Evolutionary conservation across 1,140 invertebrate species (phyloP), one percentile per base, ranked within the genome.

Genomic region (Pemphigus obesinymphae): DNA sequence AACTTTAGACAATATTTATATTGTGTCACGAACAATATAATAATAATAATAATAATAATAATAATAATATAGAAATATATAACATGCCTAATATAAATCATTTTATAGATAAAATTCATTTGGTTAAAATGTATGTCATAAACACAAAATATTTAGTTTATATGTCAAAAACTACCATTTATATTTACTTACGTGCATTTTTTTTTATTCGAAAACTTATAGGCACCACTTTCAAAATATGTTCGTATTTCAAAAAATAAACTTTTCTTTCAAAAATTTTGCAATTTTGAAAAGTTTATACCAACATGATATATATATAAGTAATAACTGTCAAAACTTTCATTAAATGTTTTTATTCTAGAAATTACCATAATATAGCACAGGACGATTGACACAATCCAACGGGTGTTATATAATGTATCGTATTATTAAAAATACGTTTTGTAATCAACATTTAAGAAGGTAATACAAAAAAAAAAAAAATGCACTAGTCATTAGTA

Each of bases 171-270:
- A 68, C 63, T n/a, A 68, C 31, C 31, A 23, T 8, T n/a, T 37
- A 68, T 43, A 45, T 70, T 11, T 40, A 40, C 6, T 40, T 70
- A 70, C 13, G 66, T 43, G 37, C 3, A 48, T 66, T 37, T 66
- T 68, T 31, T 63, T 61, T 31, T 63, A 68, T 68, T 68, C 23
- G 10, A 40, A 68, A 68, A 68, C 63, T 68, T 68, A 68, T 68
- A 20, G 66, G 43, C 8, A 26, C 37, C 40, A 70, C 23, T 70
- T 43, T 70, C 13, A 43, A 70, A 70, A 26, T 70, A 8, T 43
- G 23, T 70, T 70, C 45, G 37, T 43, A 7, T 70, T 68, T 43
- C n/a, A n/a, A 45, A 70, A 43, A 23, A 29, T 8, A 26, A 70
- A 70, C n/a, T 70, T 70, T 70, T 70, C 23, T 45, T 70, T 13